Evolutionary conservation across 2,888 invertebrate species (phyloP).

Genomic region (Cryptocephalus moraei): DNA sequence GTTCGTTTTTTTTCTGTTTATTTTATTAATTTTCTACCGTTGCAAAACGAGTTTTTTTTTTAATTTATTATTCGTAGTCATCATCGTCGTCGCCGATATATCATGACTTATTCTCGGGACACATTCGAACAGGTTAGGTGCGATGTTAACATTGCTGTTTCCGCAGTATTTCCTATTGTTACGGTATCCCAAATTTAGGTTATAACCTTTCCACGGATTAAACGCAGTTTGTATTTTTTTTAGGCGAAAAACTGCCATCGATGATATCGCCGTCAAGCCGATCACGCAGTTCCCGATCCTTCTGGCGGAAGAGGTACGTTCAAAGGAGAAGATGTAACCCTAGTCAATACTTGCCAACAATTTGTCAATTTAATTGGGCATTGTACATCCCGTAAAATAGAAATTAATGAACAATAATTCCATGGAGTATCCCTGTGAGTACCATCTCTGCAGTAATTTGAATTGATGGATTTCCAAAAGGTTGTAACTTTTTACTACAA

Average conservation of each 20-base stretch:
- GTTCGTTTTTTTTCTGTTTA: slow-evolving; percentile 20
- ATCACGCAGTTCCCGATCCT: slow-evolving; percentile 76
- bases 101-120: slow-evolving; percentile 4
- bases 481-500: too few species aligned
- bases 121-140: slow-evolving; percentile 14
- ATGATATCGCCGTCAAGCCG: slow-evolving; percentile 83
- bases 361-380: too few species aligned
- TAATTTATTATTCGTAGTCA: too few species aligned
- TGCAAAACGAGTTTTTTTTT: slow-evolving; percentile 22
- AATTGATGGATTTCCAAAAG: too few species aligned
- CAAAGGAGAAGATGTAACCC: too few species aligned
- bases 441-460: too few species aligned
- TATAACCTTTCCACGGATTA: not conserved
- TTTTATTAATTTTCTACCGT: slow-evolving; percentile 18
- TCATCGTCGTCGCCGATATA: not conserved
- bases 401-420: too few species aligned
- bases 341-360: too few species aligned
- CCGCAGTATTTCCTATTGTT: slow-evolving; percentile 28
- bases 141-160: slow-evolving; percentile 25
- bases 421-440: too few species aligned
- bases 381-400: too few species aligned
- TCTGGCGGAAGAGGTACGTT: slow-evolving; percentile 71
- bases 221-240: slow-evolving; percentile 8
- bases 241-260: slow-evolving; percentile 60
- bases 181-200: slow-evolving; percentile 18